Base-by-base conservation (phyloP, 1,140 invertebrate species). In the Aphidius ervi region DNA sequence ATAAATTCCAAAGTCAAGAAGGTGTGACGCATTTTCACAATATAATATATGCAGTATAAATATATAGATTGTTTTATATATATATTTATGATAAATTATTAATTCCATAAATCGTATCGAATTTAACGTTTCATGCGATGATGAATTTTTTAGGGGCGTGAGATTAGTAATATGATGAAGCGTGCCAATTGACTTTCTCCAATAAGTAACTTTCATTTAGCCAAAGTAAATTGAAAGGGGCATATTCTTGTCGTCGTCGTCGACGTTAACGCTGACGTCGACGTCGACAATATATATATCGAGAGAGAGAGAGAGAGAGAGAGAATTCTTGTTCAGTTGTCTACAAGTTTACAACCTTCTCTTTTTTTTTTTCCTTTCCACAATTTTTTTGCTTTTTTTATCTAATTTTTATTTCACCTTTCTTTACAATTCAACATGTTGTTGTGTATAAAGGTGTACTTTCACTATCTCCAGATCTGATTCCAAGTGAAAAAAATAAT, bases 101-200 rank as follows among this genome's bases (percentile, higher is more conserved):
- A 31, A 31, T 16, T 16, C 16, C 16, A 16, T 16, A 16, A 16
- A 16, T 16, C 16, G 16, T 16, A 16, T 16, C 16, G 16, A 16
- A 16, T 31, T 31, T 31, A 31, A 31, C 4, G 1, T 31, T 3
- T 31, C 4, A 3, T 31, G 23, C 4, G 23, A 31, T 31, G 23
- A 31, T 31, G 23, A 31, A 31, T 31, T 4, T 31, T 31, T 31
- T 31, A 31, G 23, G 23, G 23, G 23, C 23, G 23, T 31, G 23
- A 31, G 2, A 3, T 31, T 31, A 31, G 23, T 31, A 31, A 31
- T 31, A 31, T 63, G 55, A 56, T 62, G 61, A 63, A 65, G 65
- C 57, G 65, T 72, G 69, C 71, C 73, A 72, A 78, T 77, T 74
- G 75, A 74, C 76, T 78, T 78, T 77, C 76, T 76, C 76, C 75